phyloP scores from a whole-genome alignment of 2,888 invertebrate species.

The Drosophila mayaguana region DNA sequence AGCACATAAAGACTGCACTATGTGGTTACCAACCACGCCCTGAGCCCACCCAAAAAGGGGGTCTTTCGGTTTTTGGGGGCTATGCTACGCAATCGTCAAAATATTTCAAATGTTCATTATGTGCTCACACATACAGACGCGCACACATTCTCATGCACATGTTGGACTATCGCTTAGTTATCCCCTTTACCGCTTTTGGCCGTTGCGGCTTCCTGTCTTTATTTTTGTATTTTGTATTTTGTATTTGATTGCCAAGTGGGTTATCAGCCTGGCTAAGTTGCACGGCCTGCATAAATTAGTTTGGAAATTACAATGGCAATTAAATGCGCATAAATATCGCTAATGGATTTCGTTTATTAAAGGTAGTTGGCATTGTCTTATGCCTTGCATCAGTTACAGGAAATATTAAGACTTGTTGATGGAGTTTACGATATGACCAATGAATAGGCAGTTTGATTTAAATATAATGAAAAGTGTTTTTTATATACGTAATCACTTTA shows the following conservation, averaged over 20 bases:
- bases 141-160: conserved; percentile 20
- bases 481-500: background rate
- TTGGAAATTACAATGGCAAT: conserved; percentile 63
- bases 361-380: conserved; percentile 15
- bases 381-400: conserved; percentile 18
- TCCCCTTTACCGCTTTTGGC: conserved; percentile 58
- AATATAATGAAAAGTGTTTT: conserved; percentile 11
- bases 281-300: conserved; percentile 62
- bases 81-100: conserved; percentile 70
- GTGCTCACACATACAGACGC: background rate
- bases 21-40: conserved; percentile 1
- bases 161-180: conserved; percentile 36
- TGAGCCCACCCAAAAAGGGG: background rate
- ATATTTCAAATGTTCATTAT: conserved; percentile 60
- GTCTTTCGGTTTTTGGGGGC: conserved; percentile 18
- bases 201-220: conserved; percentile 57
- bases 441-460: conserved; percentile 4
- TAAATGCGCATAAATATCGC: conserved; percentile 65
- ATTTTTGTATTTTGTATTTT: conserved; percentile 8
- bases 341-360: conserved; percentile 54
- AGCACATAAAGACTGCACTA: conserved; percentile 10
- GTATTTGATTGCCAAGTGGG: conserved; percentile 38
- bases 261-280: conserved; percentile 39
- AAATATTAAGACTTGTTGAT: conserved; percentile 26
- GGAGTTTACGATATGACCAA: background rate